Evolutionary conservation across 1,140 invertebrate genomes (phyloP).

Genomic region (Drosophila gunungcola): DNA sequence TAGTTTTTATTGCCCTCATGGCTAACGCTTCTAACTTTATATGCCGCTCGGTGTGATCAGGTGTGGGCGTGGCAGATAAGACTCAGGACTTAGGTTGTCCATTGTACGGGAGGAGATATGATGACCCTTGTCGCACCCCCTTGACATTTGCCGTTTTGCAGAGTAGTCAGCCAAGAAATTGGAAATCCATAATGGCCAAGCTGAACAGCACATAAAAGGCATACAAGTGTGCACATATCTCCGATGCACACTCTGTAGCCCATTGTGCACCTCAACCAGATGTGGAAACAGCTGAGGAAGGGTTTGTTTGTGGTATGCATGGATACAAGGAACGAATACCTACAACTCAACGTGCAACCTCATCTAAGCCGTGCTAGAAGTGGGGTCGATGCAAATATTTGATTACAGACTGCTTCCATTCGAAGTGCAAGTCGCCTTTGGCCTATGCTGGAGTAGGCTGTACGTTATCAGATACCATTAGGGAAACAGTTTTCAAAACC

Average conservation of each 20-base stretch:
- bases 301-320: not conserved
- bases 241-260: constrained; percentile 6
- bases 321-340: not conserved
- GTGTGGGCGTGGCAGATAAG: constrained; percentile 51
- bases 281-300: not conserved
- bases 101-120: constrained; percentile 21
- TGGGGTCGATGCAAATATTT: constrained; percentile 22
- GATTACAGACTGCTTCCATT: constrained; percentile 9
- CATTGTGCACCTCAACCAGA: constrained; percentile 3
- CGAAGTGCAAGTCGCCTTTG: not conserved
- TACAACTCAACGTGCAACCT: not conserved
- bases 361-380: not conserved
- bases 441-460: too few species aligned
- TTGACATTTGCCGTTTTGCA: constrained; percentile 44
- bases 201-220: constrained; percentile 36
- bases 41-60: constrained; percentile 3
- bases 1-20: constrained; percentile 70
- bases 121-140: constrained; percentile 15
- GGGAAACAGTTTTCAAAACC: too few species aligned
- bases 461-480: not conserved
- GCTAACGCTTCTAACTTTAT: constrained; percentile 35
- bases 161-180: constrained; percentile 74
- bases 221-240: constrained; percentile 17
- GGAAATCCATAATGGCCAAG: constrained; percentile 68
- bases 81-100: constrained; percentile 7